Percentiles rank a stretch among this genome's conserved stretches.
Evolutionary conservation across 1,140 invertebrate genomes (phyloP).

Genomic region (Listronotus bonariensis): DNA sequence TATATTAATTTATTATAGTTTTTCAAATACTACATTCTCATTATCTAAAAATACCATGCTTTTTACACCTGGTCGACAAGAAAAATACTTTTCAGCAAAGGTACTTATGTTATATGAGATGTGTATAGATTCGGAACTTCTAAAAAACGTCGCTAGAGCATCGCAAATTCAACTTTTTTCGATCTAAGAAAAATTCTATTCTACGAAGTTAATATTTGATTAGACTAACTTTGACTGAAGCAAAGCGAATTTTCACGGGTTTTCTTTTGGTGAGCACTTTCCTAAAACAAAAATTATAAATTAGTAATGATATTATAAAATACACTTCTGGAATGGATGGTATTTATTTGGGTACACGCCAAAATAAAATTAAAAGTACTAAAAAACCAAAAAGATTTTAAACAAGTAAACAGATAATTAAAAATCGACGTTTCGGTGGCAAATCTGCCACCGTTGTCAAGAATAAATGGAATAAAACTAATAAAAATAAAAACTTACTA

Average conservation of each 20-base stretch:
- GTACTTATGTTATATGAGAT: slow-evolving; percentile 29
- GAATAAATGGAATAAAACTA: no score
- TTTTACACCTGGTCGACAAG: slow-evolving; percentile 24
- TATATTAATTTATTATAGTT: slow-evolving; percentile 32
- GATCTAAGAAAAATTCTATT: slow-evolving; percentile 39
- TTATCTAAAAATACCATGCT: slow-evolving; percentile 36
- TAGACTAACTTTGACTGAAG: slow-evolving; percentile 37
- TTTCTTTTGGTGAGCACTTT: slow-evolving; percentile 27
- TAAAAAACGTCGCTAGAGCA: slow-evolving; percentile 25
- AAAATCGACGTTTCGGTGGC: no score
- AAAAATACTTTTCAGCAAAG: slow-evolving; percentile 35
- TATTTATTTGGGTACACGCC: no score
- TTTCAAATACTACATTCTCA: slow-evolving; percentile 32
- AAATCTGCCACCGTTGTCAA: no score
- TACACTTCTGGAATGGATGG: no score
- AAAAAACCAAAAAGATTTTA: no score
- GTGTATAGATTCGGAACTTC: slow-evolving; percentile 28
- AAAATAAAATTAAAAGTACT: no score
- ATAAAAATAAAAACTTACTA: no score
- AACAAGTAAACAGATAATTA: no score
- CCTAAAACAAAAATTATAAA: slow-evolving; percentile 27
- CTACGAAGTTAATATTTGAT: slow-evolving; percentile 44
- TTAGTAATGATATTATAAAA: not conserved
- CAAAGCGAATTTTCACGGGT: slow-evolving; percentile 37
- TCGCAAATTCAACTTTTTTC: slow-evolving; percentile 24